Conservation (phyloP, 2,888 invertebrate species). For the Drosophila hamatofila region DNA sequence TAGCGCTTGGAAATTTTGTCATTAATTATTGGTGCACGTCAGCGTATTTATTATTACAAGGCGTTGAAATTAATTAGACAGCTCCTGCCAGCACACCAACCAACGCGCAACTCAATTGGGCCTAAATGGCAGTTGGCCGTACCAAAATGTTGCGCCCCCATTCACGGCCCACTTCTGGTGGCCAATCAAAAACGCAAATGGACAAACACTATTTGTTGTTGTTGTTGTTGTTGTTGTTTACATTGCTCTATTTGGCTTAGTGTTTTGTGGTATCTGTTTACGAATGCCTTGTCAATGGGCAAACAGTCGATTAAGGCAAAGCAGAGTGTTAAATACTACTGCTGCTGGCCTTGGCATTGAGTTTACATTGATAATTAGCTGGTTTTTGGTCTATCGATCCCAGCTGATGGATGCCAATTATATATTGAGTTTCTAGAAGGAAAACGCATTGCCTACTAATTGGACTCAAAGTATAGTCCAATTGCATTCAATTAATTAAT, state of each 20-base stretch:
- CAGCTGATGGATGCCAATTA: conserved; percentile 23
- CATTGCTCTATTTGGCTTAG: conserved; percentile 2
- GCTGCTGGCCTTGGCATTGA: background rate
- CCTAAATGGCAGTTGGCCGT: conserved; percentile 1
- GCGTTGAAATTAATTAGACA: conserved; percentile 75
- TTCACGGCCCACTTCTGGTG: background rate
- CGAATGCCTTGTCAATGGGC: conserved; percentile 20
- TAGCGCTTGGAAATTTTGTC: conserved; percentile 20
- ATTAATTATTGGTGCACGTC: conserved; percentile 68
- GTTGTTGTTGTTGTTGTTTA: conserved; percentile 21
- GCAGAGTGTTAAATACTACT: background rate
- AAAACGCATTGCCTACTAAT: conserved; percentile 10
- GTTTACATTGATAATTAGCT: conserved; percentile 4
- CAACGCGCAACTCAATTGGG: background rate
- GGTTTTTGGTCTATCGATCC: background rate
- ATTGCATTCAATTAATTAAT: conserved; percentile 34
- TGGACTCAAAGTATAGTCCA: background rate
- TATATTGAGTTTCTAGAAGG: conserved; percentile 20
- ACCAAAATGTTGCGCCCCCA: background rate
- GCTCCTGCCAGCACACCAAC: background rate
- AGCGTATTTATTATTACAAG: conserved; percentile 68
- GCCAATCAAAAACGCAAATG: conserved; percentile 2
- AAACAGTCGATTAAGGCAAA: conserved; percentile 14
- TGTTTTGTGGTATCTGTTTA: conserved; percentile 1
- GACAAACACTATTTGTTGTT: conserved; percentile 31